These are phyloP conservation scores for Drosophila bocki DNA, from an alignment of 1,140 invertebrate genomes.

Conservation along the genomic window DNA sequence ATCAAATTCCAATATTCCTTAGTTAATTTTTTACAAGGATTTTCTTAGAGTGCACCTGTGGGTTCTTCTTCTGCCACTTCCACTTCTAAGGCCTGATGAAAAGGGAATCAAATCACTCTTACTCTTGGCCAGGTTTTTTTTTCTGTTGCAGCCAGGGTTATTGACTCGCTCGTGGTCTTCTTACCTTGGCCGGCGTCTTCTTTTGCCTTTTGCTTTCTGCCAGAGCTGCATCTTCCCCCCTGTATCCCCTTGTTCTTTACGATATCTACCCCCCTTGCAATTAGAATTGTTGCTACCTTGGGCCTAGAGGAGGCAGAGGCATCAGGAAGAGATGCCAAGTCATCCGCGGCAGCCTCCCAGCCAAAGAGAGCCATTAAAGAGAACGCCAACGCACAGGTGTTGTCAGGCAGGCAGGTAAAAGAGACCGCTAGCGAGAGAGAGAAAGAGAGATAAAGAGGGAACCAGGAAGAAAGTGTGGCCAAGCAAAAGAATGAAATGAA, in stretches of 20 bases:
- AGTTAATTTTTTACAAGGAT: not conserved
- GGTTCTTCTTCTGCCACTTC: slow-evolving; percentile 16
- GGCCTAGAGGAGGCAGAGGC: slow-evolving; percentile 22
- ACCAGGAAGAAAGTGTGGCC: slow-evolving; percentile 82
- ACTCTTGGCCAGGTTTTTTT: slow-evolving; percentile 62
- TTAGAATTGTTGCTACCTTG: slow-evolving; percentile 67
- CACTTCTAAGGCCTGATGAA: slow-evolving; percentile 69
- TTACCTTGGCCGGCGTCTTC: slow-evolving; percentile 40
- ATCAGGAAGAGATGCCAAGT: slow-evolving; percentile 61
- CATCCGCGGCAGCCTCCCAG: slow-evolving; percentile 51
- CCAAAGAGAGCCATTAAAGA: slow-evolving; percentile 38
- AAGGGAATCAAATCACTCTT: slow-evolving; percentile 84
- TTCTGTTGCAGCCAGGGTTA: slow-evolving; percentile 55
- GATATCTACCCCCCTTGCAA: slow-evolving; percentile 28
- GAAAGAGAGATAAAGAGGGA: slow-evolving; percentile 34
- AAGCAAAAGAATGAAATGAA: slow-evolving; percentile 64
- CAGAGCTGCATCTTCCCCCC: slow-evolving; percentile 30
- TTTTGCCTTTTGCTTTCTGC: slow-evolving; percentile 70
- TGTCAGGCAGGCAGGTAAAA: slow-evolving; percentile 17
- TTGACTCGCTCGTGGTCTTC: slow-evolving; percentile 55
- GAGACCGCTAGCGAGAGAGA: slow-evolving; percentile 28
- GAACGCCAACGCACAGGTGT: slow-evolving; percentile 60
- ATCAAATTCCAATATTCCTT: not conserved
- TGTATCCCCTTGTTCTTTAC: not conserved
- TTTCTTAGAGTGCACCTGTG: slow-evolving; percentile 13